Conservation (phyloP, 2,797 vertebrate genomes). For the Falco berigora region DNA sequence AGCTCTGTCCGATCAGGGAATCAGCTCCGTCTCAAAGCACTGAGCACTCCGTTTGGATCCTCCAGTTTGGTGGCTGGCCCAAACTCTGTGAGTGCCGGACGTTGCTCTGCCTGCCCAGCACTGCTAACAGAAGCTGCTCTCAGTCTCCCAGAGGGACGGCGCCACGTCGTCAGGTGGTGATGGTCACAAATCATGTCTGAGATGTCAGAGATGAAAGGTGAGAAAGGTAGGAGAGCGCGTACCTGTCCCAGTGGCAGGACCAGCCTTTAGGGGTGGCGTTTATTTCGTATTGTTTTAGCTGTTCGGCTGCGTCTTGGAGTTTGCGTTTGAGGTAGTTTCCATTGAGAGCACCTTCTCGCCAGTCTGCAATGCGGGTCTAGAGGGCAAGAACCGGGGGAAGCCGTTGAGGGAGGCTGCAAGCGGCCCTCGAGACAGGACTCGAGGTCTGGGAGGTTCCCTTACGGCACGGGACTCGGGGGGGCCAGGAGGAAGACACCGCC, state of each 20-base stretch:
- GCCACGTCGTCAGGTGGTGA: constrained; percentile 78
- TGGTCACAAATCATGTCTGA: constrained; percentile 85
- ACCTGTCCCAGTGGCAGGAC: constrained; percentile 99
- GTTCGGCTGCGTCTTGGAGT: constrained; percentile 97
- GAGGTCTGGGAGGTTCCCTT: constrained; percentile 13
- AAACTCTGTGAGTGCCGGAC: constrained; percentile 64
- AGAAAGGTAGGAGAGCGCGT: constrained; percentile 90
- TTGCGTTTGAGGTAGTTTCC: constrained; percentile 98
- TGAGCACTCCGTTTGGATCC: constrained; percentile 69
- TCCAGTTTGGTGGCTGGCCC: constrained; percentile 68
- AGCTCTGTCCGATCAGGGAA: constrained; percentile 76
- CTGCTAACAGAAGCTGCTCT: constrained; percentile 71
- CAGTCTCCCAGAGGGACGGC: constrained; percentile 76
- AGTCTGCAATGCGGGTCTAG: constrained; percentile 96
- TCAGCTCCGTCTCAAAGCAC: constrained; percentile 75
- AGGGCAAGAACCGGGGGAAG: constrained; percentile 55
- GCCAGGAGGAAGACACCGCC: constrained; percentile 7
- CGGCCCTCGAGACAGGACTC: neutral
- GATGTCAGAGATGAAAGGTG: constrained; percentile 84
- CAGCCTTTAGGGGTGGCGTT: constrained; percentile 99
- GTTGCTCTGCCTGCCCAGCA: constrained; percentile 75
- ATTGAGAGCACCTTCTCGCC: constrained; percentile 97
- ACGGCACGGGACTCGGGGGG: neutral
- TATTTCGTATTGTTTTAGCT: constrained; percentile 99
- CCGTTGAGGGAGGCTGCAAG: neutral